phyloP scores from a whole-genome alignment of 2,888 invertebrate species.

The Rhingia campestris region DNA sequence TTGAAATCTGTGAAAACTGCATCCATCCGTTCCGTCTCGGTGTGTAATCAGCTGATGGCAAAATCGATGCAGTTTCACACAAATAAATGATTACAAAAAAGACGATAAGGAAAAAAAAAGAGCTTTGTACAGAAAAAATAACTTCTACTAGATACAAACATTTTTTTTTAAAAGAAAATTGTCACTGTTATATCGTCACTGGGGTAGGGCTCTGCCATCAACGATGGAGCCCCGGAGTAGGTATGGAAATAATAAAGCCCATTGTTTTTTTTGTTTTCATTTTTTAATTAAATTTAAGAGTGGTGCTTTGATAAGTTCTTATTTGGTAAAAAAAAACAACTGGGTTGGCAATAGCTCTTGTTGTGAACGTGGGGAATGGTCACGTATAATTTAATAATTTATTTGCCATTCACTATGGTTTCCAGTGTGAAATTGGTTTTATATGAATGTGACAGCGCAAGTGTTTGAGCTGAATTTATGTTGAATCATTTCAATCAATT shows the following conservation, averaged over 20 bases:
- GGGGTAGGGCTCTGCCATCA: constrained; percentile 55
- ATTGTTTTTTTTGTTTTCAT: constrained; percentile 29
- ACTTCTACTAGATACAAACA: constrained; percentile 58
- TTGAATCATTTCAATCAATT: neutral
- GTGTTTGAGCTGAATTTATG: neutral
- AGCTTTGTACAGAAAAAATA: constrained; percentile 22
- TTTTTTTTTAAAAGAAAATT: constrained; percentile 47
- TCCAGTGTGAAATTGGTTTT: constrained; percentile 34
- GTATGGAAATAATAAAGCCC: too few species aligned
- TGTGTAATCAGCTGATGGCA: constrained; percentile 69
- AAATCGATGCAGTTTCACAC: constrained; percentile 64
- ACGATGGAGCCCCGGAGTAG: constrained; percentile 11
- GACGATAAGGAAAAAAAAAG: constrained; percentile 8
- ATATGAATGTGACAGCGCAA: constrained; percentile 8
- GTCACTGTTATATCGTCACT: constrained; percentile 24
- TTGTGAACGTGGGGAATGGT: neutral
- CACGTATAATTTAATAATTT: constrained; percentile 33
- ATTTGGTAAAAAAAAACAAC: neutral
- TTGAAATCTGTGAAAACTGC: constrained; percentile 63
- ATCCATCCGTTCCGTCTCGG: constrained; percentile 46
- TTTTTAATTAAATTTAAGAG: constrained; percentile 15
- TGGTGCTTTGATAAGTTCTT: constrained; percentile 3
- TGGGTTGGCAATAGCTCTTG: neutral
- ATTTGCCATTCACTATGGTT: constrained; percentile 24
- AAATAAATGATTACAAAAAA: neutral